These are phyloP conservation scores for Didymodactylos carnosus DNA, from an alignment of 2,888 invertebrate genomes.

Conservation along the genomic window DNA sequence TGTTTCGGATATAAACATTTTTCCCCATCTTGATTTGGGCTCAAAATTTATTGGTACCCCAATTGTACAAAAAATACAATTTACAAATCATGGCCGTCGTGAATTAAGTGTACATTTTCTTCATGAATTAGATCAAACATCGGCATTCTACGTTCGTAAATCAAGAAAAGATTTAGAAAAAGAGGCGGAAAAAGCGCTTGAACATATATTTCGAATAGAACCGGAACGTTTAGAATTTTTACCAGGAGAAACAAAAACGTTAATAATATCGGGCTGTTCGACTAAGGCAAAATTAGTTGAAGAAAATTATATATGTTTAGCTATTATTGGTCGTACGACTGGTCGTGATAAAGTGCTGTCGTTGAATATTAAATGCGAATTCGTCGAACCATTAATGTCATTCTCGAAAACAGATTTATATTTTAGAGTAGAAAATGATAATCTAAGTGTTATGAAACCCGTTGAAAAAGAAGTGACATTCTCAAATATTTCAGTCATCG, in stretches of 20 bases:
- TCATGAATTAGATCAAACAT: conserved; percentile 23
- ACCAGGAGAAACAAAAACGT: conserved; percentile 28
- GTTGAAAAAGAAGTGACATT: conserved; percentile 19
- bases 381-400: conserved; percentile 32
- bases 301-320: conserved; percentile 30
- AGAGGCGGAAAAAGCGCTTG: neutral
- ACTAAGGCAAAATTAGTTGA: conserved; percentile 28
- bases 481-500: conserved; percentile 29
- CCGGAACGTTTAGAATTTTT: conserved; percentile 32
- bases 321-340: conserved; percentile 33
- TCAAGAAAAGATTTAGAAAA: neutral
- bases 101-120: conserved; percentile 34
- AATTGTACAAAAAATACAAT: conserved; percentile 14
- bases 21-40: conserved; percentile 43
- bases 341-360: conserved; percentile 34
- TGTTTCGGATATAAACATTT: conserved; percentile 43
- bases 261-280: conserved; percentile 29
- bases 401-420: conserved; percentile 29
- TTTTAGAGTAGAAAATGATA: conserved; percentile 30
- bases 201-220: conserved; percentile 17
- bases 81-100: conserved; percentile 33
- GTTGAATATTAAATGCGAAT: conserved; percentile 29
- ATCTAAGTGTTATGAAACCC: neutral
- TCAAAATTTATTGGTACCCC: conserved; percentile 43
- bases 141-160: neutral